A percentile compares a stretch with the other conserved stretches of the same genome.
Evolutionary conservation across 2,113 vertebrate species (phyloP).

Genomic region (Megaceryle torquata): DNA sequence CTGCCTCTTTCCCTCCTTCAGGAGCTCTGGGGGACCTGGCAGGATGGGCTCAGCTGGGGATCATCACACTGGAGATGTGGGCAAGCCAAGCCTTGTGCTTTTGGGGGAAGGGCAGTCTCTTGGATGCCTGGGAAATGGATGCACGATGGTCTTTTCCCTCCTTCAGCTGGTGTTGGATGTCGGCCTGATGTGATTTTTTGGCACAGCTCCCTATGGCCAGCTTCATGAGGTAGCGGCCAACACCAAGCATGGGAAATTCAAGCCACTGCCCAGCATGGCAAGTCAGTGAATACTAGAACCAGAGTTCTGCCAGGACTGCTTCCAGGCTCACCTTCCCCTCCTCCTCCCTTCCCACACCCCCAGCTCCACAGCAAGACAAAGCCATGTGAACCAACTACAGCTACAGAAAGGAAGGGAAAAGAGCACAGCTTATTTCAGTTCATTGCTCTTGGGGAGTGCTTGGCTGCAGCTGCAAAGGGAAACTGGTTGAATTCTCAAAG

Average conservation of each 20-base stretch:
- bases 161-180: conserved; percentile 32
- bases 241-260: background rate
- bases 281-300: background rate
- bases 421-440: background rate
- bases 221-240: background rate
- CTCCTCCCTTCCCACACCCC: conserved; percentile 24
- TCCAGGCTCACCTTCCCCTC: background rate
- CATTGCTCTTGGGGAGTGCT: background rate
- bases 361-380: background rate
- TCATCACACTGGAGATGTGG: background rate
- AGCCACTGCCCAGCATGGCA: background rate
- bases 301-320: background rate
- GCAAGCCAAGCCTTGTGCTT: background rate
- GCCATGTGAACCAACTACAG: background rate
- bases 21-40: background rate
- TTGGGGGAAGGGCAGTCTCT: background rate
- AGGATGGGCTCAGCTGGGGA: background rate
- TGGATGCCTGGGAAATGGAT: background rate
- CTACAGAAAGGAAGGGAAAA: background rate
- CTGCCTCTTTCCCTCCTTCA: background rate
- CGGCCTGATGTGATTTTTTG: conserved; percentile 60
- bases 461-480: background rate
- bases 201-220: background rate
- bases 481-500: background rate
- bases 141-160: background rate